These are phyloP conservation scores for Sarotherodon lohbergeri DNA, from an alignment of 2,113 vertebrate species.

Conservation along the genomic window DNA sequence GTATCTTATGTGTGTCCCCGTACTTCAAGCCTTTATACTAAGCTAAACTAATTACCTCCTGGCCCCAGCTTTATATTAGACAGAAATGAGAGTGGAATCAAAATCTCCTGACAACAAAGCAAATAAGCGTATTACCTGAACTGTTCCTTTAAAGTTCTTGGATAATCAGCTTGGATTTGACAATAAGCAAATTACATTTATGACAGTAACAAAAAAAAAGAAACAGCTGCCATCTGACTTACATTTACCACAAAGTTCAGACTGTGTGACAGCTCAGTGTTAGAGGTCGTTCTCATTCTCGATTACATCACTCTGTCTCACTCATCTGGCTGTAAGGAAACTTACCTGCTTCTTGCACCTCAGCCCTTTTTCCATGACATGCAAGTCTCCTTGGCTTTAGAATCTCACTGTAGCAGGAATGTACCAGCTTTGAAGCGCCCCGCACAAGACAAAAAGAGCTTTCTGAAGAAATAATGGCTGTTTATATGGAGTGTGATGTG, in stretches of 20 bases:
- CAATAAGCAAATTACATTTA: background rate
- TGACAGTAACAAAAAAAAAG: background rate
- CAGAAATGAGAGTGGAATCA: background rate
- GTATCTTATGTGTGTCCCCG: background rate
- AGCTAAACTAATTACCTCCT: background rate
- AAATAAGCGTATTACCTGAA: background rate
- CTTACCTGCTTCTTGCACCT: background rate
- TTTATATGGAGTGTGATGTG: conserved; percentile 65
- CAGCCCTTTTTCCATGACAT: background rate
- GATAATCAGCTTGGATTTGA: background rate
- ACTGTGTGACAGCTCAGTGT: background rate
- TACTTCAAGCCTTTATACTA: background rate
- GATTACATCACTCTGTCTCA: background rate
- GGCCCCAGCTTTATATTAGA: background rate
- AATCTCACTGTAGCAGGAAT: conserved; percentile 40
- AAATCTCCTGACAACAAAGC: background rate
- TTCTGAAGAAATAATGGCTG: conserved; percentile 72
- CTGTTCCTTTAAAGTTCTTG: background rate
- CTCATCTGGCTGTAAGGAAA: conserved; percentile 26
- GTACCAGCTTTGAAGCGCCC: conserved; percentile 52
- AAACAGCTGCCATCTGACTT: background rate
- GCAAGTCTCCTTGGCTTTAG: conserved; percentile 20
- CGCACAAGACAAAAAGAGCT: conserved; percentile 64
- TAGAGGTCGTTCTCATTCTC: background rate
- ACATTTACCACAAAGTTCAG: background rate